Base-by-base conservation (phyloP, 2,888 invertebrate genomes). In the Cataglyphis albicans region DNA sequence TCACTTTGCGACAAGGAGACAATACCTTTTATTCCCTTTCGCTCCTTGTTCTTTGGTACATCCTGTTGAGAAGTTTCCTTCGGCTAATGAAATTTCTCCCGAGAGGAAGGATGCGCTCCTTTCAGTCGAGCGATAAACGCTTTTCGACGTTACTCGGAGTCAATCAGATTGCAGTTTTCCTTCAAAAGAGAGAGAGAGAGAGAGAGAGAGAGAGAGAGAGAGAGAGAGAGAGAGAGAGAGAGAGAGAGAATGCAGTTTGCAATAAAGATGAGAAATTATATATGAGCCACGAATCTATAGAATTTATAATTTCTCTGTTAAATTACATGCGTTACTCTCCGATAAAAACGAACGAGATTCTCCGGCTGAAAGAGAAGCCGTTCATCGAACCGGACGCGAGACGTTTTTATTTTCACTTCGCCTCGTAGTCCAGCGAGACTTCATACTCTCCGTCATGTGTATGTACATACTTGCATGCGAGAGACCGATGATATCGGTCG, bases 21-120 rank as follows among this genome's bases (percentile, higher is more conserved):
- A 78, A 78, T 78, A 35, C 59, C 59, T 70, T 70, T 78, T 44
- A 68, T 59, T 41, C 57, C 3, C 55, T 18, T 35, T 38, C 32
- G 9, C 5, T 18, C 10, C 12, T n/a, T 12, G 35, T 38, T 29
- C 55, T 68, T 76, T 59, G 32, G 59, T 35, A 70, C 59, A 70
- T 70, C 59, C 78, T 70, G 78, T 78, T 18, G 44, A 44, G 55
- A 80, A 80, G 78, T 80, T 80, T 72, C 59, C 44, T 25, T 35
- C 59, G 44, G 21, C 59, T 72, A 72, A 80, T 80, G 78, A 80
- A 70, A 70, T 80, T 80, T 80, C 78, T 70, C 59, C 12, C 59
- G 25, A 32, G 57, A 70, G 57, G 32, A 78, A 78, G 76, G 41
- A 78, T 18, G 78, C 44, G 72, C 21, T 21, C 29, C 55, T 57